Conservation (phyloP, 2,113 vertebrate genomes). For the Arizona elegans region DNA sequence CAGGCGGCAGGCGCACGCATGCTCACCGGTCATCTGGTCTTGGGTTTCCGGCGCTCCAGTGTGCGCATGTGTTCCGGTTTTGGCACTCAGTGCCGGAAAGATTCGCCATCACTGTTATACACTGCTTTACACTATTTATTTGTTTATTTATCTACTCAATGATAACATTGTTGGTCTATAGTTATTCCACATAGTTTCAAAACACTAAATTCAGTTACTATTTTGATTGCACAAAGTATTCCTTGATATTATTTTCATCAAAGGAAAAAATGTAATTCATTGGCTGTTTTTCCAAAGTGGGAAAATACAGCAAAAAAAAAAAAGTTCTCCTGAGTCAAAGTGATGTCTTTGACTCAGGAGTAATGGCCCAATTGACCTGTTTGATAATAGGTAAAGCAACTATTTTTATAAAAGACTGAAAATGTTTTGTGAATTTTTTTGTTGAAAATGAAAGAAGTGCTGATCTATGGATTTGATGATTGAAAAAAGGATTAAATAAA, state of each 20-base stretch:
- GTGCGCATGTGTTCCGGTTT: too few species aligned
- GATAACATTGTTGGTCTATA: neutral
- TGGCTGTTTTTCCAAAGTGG: too few species aligned
- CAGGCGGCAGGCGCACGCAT: too few species aligned
- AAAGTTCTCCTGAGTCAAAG: neutral
- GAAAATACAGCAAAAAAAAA: neutral
- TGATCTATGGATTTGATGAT: too few species aligned
- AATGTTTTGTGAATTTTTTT: neutral
- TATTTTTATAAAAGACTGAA: neutral
- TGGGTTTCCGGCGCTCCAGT: too few species aligned
- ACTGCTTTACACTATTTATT: neutral
- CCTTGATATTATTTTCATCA: neutral
- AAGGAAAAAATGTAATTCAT: neutral
- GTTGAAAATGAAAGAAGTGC: neutral
- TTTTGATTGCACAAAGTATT: neutral
- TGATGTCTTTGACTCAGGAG: neutral
- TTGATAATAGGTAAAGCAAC: neutral
- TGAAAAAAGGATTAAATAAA: too few species aligned
- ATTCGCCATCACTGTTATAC: too few species aligned
- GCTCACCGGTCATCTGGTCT: too few species aligned
- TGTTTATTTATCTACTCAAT: neutral
- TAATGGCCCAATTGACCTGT: neutral
- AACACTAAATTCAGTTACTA: neutral
- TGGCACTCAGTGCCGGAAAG: too few species aligned
- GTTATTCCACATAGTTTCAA: neutral